Conservation (phyloP, 2,113 vertebrate genomes). For the Clarias magur region DNA sequence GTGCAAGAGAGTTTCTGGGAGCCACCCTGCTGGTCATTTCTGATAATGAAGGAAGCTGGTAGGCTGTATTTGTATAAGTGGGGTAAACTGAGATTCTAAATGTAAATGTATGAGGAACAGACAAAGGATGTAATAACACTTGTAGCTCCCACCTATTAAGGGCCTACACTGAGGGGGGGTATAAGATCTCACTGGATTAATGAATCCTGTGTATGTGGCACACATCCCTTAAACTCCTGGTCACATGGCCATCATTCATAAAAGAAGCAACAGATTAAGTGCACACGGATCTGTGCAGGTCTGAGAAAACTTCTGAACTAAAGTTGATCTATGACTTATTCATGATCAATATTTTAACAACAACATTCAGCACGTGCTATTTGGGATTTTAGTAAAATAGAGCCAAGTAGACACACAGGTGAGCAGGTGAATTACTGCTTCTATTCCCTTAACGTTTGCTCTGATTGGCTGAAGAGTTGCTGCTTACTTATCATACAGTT, state of each 20-base stretch:
- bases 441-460: background rate
- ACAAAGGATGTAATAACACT: background rate
- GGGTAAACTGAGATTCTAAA: background rate
- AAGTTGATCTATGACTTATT: background rate
- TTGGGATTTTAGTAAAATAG: background rate
- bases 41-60: background rate
- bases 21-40: background rate
- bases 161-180: background rate
- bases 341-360: too few relatives aligned
- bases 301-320: too few relatives aligned
- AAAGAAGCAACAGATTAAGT: background rate
- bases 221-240: background rate
- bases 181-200: too few relatives aligned
- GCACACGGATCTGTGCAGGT: too few relatives aligned
- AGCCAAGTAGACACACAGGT: background rate
- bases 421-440: background rate
- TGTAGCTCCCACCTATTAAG: background rate
- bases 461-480: background rate
- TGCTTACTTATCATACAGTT: background rate
- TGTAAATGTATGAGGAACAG: background rate
- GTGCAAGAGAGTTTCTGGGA: background rate
- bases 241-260: background rate
- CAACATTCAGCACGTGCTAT: too few relatives aligned
- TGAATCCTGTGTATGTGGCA: background rate
- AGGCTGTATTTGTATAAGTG: background rate